phyloP scores from a whole-genome alignment of 92 coral and sea anemone genomes.

The Phymanthus crucifer region DNA sequence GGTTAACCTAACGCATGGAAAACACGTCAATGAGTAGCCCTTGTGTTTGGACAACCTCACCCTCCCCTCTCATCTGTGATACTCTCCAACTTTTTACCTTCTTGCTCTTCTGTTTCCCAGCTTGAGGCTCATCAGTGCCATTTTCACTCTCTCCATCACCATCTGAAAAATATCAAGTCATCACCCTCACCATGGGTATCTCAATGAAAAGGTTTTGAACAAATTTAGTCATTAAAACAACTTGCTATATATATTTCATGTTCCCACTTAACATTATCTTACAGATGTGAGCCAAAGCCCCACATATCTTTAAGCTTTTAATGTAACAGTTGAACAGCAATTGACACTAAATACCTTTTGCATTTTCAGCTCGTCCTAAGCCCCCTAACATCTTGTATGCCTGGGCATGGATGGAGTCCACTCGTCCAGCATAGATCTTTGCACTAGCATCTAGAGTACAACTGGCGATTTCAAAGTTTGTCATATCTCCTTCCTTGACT shows the following conservation, averaged over 20 bases:
- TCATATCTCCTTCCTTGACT: conserved; percentile 90
- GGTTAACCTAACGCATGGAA: conserved; percentile 43
- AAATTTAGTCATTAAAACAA: too few species aligned
- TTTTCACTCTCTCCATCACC: conserved; percentile 42
- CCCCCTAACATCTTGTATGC: conserved; percentile 98
- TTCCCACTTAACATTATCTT: neutral
- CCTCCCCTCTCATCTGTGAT: neutral
- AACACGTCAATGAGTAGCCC: neutral
- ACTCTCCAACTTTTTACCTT: conserved; percentile 41
- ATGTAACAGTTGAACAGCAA: too few species aligned
- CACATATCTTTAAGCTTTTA: too few species aligned
- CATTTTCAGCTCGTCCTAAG: conserved; percentile 86
- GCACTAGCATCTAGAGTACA: conserved; percentile 98
- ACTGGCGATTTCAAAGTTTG: conserved; percentile 98
- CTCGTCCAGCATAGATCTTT: conserved; percentile 96
- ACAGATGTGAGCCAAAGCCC: too few species aligned
- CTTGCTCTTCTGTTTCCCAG: conserved; percentile 59
- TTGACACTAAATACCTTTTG: conserved; percentile 56
- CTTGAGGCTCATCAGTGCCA: conserved; percentile 44
- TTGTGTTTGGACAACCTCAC: neutral
- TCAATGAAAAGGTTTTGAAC: neutral
- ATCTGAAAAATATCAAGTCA: conserved; percentile 27
- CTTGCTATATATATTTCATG: neutral
- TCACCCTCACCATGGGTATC: neutral
- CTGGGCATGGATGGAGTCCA: conserved; percentile 94